These are phyloP conservation scores for Sula dactylatra DNA, from an alignment of 2,113 vertebrate genomes.

Conservation along the genomic window DNA sequence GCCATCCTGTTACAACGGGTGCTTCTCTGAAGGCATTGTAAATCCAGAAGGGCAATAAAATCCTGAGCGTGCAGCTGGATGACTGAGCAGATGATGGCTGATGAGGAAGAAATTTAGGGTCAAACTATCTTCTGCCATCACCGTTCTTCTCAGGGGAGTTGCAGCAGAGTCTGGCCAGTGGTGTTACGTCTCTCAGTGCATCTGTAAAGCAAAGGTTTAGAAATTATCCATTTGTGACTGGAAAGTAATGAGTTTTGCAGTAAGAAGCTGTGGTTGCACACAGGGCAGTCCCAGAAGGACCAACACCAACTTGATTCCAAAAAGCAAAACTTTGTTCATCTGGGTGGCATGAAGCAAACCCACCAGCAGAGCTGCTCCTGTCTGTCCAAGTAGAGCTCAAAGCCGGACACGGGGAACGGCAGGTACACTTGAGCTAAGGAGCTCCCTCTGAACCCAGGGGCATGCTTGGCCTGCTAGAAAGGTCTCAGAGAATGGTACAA, in stretches of 20 bases:
- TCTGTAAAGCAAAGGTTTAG: neutral
- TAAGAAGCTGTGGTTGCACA: neutral
- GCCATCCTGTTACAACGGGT: fast-evolving
- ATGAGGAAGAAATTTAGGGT: neutral
- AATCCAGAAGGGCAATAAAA: neutral
- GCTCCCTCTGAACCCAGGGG: neutral
- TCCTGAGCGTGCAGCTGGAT: neutral
- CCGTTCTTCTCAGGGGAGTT: fast-evolving
- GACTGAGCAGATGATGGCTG: neutral
- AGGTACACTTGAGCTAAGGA: neutral
- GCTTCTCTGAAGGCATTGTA: neutral
- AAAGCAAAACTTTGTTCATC: neutral
- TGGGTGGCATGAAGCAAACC: neutral
- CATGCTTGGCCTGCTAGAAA: neutral
- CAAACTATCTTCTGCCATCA: neutral
- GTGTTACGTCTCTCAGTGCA: neutral
- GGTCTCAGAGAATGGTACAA: neutral
- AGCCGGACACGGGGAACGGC: fast-evolving
- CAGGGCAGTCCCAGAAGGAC: neutral
- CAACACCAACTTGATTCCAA: neutral
- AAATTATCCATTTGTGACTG: neutral
- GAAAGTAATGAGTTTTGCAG: neutral
- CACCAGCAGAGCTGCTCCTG: neutral
- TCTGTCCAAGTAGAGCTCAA: neutral
- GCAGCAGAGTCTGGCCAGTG: neutral